phyloP scores from a whole-genome alignment of 2,113 vertebrate species.

The Scopus umbretta region DNA sequence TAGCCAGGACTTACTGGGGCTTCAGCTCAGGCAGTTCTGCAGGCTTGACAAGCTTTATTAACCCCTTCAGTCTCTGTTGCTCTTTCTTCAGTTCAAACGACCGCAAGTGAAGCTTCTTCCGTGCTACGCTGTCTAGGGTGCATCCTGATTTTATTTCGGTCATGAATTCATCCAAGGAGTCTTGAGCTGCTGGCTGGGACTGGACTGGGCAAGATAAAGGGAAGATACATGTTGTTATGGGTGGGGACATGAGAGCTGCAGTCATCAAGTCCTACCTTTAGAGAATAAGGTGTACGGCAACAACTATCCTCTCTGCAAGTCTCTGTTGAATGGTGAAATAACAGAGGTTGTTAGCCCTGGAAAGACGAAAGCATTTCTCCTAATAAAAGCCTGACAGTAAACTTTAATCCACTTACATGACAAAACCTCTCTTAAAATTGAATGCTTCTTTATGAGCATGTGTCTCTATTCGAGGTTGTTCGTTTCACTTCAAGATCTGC shows the following conservation, averaged over 20 bases:
- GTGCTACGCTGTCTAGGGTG: constrained; percentile 83
- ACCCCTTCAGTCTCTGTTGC: constrained; percentile 81
- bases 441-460: background rate
- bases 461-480: background rate
- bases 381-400: background rate
- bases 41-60: constrained; percentile 90
- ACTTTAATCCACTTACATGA: background rate
- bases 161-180: constrained; percentile 96
- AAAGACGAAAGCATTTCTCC: background rate
- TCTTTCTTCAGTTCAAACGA: constrained; percentile 87
- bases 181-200: constrained; percentile 77
- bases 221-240: background rate
- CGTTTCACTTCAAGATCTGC: background rate
- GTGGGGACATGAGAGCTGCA: background rate
- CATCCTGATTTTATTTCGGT: constrained; percentile 81
- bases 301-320: background rate
- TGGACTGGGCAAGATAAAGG: constrained; percentile 64
- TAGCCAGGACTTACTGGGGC: constrained; percentile 72
- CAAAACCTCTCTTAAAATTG: background rate
- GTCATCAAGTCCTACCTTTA: background rate
- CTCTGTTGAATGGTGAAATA: background rate
- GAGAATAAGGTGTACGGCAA: background rate
- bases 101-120: constrained; percentile 89
- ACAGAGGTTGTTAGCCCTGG: background rate
- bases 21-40: constrained; percentile 86